Conservation (phyloP, 2,113 vertebrate genomes). For the Sinocyclocheilus maitianheensis region DNA sequence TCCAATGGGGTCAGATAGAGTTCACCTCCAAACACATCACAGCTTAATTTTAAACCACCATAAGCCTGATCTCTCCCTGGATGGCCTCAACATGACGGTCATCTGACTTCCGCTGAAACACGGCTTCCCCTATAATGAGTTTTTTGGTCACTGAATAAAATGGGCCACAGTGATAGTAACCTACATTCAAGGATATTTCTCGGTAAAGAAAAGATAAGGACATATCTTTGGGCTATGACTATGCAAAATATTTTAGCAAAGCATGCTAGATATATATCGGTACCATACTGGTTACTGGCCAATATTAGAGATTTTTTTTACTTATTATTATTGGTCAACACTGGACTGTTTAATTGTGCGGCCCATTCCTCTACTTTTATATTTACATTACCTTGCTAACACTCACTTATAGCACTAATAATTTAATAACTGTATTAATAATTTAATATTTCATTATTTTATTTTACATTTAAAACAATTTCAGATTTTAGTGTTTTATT, state of each 20-base stretch:
- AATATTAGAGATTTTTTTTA: background rate
- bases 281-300: background rate
- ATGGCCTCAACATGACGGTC: background rate
- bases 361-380: background rate
- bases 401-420: background rate
- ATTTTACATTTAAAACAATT: too few relatives aligned
- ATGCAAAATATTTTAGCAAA: background rate
- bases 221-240: background rate
- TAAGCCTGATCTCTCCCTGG: background rate
- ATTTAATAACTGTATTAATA: too few relatives aligned
- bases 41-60: slow-evolving; percentile 34
- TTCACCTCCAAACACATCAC: slow-evolving; percentile 20
- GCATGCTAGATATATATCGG: background rate
- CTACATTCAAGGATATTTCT: background rate
- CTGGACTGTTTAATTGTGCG: background rate
- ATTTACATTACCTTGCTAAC: background rate
- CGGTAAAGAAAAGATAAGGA: background rate
- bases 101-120: background rate
- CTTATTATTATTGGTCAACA: background rate
- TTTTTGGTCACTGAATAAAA: background rate
- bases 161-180: background rate
- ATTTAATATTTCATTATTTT: too few relatives aligned
- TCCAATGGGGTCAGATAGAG: slow-evolving; percentile 8
- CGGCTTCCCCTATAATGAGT: background rate
- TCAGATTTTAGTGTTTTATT: too few relatives aligned